Conservation (phyloP, 2,797 vertebrate genomes). For the Hemibagrus guttatus region DNA sequence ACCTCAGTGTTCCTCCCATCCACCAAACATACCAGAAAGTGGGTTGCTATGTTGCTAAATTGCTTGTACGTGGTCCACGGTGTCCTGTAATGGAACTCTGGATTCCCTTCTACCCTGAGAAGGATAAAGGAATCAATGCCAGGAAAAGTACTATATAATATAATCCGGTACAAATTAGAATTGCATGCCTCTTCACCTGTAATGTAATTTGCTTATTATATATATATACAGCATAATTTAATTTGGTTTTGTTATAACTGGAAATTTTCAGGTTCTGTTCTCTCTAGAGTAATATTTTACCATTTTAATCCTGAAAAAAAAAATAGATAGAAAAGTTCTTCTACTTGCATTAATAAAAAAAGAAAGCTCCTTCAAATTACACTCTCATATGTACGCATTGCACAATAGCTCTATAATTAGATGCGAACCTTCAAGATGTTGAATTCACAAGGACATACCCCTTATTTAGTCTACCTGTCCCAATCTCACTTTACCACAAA, state of each 20-base stretch:
- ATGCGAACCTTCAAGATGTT: background rate
- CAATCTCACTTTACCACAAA: conserved; percentile 13
- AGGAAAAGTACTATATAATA: background rate
- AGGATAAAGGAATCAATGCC: background rate
- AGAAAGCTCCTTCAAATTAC: background rate
- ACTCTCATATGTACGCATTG: background rate
- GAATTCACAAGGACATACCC: conserved; percentile 14
- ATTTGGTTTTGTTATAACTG: background rate
- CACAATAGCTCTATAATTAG: background rate
- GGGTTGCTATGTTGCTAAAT: background rate
- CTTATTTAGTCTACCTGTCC: conserved; percentile 28
- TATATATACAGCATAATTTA: no score
- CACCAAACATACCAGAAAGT: background rate
- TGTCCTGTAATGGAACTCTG: background rate
- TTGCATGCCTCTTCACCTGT: background rate
- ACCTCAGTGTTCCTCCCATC: background rate
- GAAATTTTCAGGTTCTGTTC: background rate
- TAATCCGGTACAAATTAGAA: background rate
- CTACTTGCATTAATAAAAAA: background rate
- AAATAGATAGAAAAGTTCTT: background rate
- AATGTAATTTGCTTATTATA: background rate
- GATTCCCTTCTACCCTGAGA: background rate
- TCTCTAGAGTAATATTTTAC: background rate
- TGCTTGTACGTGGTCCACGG: background rate
- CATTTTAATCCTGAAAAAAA: background rate